Evolutionary conservation across 2,797 vertebrate genomes (phyloP), one percentile per base, ranked within the genome.

Genomic region (Perodicticus potto): DNA sequence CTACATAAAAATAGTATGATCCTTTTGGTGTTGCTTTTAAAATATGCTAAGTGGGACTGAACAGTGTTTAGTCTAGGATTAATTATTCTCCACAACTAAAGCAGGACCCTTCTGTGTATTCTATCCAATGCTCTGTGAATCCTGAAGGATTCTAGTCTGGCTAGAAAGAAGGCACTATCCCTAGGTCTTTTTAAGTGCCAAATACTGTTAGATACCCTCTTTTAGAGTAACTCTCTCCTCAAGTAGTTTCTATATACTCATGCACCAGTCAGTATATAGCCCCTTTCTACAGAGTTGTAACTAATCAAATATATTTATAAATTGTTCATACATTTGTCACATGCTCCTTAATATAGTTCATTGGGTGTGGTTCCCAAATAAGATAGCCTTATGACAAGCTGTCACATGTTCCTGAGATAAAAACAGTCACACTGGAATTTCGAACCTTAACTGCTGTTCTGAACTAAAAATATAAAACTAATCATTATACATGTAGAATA

Each of bases 331-430:
- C 77, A 95, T 95, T 93, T 89, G 67, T 93, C 85, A 61, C 65
- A 93, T 57, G 23, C 22, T 90, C 92, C 92, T 89, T 97, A 96
- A 97, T 92, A 95, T 93, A 92, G 78, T 83, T 80, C 74, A 77
- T 0, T 92, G 81, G 81, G 94, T 95, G 93, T 96, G 94, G 69
- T 45, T 91, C 59, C 91, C 85, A 86, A 97, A 85, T 94, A 97
- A 95, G 86, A 96, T 23, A 92, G 85, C 81, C 74, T 89, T 72
- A 81, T 95, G 95, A 96, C 88, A 93, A 97, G 49, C 78, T 84
- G 78, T 96, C 96, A 97, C 93, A 96, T 86, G 70, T 93, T 94
- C 82, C 93, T 91, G 43, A 95, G 95, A 96, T 80, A 92, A 98
- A 98, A 96, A 97, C 88, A 92, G 96, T 92, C 69, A 34, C 72